phyloP scores from a whole-genome alignment of 2,888 invertebrate species.

The Agrilus biguttatus region DNA sequence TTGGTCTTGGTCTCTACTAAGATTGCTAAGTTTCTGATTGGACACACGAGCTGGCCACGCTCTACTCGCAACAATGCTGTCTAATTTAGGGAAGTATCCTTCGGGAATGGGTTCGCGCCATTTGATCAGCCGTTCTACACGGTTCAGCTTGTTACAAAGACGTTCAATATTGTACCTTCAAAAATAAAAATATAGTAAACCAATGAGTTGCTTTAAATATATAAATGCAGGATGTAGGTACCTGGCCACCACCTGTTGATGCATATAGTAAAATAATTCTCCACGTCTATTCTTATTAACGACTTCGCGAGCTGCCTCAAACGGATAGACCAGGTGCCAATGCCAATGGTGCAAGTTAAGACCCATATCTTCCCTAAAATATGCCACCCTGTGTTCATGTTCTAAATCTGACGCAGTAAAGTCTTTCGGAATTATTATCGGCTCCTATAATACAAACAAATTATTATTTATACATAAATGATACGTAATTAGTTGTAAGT shows the following conservation, averaged over 20 bases:
- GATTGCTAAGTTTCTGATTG: constrained; percentile 39
- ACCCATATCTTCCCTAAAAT: constrained; percentile 75
- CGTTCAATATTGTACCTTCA: constrained; percentile 63
- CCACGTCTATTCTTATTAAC: constrained; percentile 65
- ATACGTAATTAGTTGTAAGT: no score
- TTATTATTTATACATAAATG: no score
- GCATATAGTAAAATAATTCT: constrained; percentile 71
- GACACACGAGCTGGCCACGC: constrained; percentile 60
- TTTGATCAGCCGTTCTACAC: constrained; percentile 48
- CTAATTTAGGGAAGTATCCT: constrained; percentile 74
- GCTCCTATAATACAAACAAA: constrained; percentile 31
- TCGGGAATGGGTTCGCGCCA: constrained; percentile 56
- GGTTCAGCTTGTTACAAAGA: constrained; percentile 51
- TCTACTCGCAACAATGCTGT: constrained; percentile 60
- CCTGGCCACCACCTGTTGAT: constrained; percentile 49
- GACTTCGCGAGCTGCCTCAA: constrained; percentile 44
- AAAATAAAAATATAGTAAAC: constrained; percentile 2
- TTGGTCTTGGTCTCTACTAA: constrained; percentile 54
- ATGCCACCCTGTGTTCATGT: constrained; percentile 66
- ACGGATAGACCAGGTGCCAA: constrained; percentile 81
- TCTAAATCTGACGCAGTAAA: constrained; percentile 63
- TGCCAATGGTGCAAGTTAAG: constrained; percentile 85
- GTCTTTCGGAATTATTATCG: constrained; percentile 55
- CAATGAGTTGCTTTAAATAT: background rate
- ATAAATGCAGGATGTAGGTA: constrained; percentile 6